phyloP scores from a whole-genome alignment of 2,113 vertebrate genomes.

The Hippocampus barbouri region DNA sequence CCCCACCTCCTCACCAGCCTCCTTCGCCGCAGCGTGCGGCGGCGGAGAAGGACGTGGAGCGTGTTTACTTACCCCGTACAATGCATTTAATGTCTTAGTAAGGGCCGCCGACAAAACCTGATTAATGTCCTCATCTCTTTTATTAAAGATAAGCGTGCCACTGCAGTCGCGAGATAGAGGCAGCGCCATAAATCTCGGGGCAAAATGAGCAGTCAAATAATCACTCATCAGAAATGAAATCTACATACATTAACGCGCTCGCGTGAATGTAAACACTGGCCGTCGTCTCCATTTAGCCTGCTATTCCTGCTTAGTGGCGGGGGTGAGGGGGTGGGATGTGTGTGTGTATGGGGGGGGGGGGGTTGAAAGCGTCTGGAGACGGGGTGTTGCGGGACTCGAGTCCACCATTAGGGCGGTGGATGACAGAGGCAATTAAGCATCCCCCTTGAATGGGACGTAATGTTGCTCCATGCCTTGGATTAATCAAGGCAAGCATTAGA shows the following conservation, averaged over 20 bases:
- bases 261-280: constrained; percentile 68
- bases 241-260: constrained; percentile 98
- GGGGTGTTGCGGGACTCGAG: constrained; percentile 45
- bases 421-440: constrained; percentile 91
- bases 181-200: constrained; percentile 93
- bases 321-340: background rate
- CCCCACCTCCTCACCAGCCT: constrained; percentile 30
- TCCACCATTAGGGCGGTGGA: constrained; percentile 91
- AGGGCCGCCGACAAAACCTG: constrained; percentile 98
- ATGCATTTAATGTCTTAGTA: constrained; percentile 99
- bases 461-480: constrained; percentile 97
- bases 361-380: constrained; percentile 49
- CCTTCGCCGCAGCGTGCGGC: constrained; percentile 48
- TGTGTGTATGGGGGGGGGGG: constrained; percentile 19
- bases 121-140: constrained; percentile 99
- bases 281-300: constrained; percentile 54
- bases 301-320: constrained; percentile 32
- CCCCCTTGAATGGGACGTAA: constrained; percentile 91
- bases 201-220: constrained; percentile 99
- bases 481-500: constrained; percentile 98
- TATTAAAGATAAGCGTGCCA: constrained; percentile 99
- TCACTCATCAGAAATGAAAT: constrained; percentile 99
- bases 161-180: constrained; percentile 99
- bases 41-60: constrained; percentile 89
- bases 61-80: constrained; percentile 99